These are phyloP conservation scores for Sesamia inferens DNA, from an alignment of 2,888 invertebrate species.

Conservation along the genomic window DNA sequence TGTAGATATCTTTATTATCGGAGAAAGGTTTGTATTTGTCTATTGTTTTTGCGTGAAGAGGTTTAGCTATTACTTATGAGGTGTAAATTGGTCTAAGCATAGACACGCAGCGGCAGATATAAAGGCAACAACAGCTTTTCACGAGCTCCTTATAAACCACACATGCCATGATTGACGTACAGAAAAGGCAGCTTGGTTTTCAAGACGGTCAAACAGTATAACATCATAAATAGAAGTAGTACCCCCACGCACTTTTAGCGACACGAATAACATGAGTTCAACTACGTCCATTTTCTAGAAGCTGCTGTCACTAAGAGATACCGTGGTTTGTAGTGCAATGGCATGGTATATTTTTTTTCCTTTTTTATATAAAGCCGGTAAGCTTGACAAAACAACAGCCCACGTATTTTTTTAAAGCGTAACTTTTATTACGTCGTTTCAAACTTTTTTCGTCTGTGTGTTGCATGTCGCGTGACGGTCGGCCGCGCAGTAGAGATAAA, in stretches of 20 bases:
- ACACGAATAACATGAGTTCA: not conserved
- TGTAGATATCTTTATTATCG: not conserved
- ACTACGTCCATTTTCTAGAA: not conserved
- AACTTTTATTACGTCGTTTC: too few relatives aligned
- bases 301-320: not conserved
- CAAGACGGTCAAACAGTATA: not conserved
- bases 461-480: too few relatives aligned
- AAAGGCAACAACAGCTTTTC: not conserved
- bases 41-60: slow-evolving; percentile 18
- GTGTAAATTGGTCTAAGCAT: not conserved
- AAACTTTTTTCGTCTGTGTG: too few relatives aligned
- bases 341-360: too few relatives aligned
- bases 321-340: not conserved
- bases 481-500: too few relatives aligned
- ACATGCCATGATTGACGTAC: too few relatives aligned
- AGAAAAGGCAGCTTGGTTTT: not conserved
- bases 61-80: not conserved
- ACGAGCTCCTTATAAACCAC: not conserved
- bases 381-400: not conserved
- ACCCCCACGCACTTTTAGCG: not conserved
- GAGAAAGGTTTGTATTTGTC: slow-evolving; percentile 13
- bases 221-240: not conserved
- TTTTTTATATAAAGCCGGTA: not conserved
- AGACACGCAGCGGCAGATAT: not conserved
- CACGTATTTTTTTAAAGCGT: not conserved